Evolutionary conservation across 2,113 vertebrate genomes (phyloP), one percentile per base, ranked within the genome.

Genomic region (Menidia beryllina): DNA sequence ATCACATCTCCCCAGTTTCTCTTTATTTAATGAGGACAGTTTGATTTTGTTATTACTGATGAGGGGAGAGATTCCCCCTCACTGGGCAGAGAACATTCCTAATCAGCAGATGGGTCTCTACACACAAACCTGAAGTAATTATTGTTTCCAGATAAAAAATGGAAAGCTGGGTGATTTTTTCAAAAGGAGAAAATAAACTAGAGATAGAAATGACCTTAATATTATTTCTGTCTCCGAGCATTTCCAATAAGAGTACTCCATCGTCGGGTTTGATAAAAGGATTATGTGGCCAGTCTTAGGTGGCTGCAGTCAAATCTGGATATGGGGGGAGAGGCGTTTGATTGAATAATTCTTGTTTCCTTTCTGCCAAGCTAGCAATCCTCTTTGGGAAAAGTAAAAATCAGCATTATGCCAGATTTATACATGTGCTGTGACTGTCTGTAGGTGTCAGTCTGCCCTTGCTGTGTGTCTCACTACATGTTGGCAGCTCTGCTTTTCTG

Each of bases 331-430:
- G 86, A 88, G 88, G 88, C 80, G 87, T 91, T 86, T 93, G 90
- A 94, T 92, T 92, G 75, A 93, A 91, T 92, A 93, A 93, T 93
- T 93, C 91, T 89, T 91, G 91, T 93, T 93, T 93, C 91, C 90
- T 90, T 93, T 94, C 86, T 91, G 92, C 92, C 88, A 86, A 61
- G 79, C 86, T 82, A 75, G 93, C 93, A 93, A 82, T 92, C 91
- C 80, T 89, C 80, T 92, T 91, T 81, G 86, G 82, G 67, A 69
- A 84, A 90, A 92, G 88, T 79, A 66, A 68, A 82, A 92, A 90
- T 93, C 92, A 93, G 93, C 90, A 92, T 92, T 92, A 93, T 90
- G 84, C 67, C 88, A 91, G 91, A 92, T 92, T 93, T 92, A 79
- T 61, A 87, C 75, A 77, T 73, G 69, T 65, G 84, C 84, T 68